Conservation (phyloP, 1,140 invertebrate species). For the Drosophila jambulina region DNA sequence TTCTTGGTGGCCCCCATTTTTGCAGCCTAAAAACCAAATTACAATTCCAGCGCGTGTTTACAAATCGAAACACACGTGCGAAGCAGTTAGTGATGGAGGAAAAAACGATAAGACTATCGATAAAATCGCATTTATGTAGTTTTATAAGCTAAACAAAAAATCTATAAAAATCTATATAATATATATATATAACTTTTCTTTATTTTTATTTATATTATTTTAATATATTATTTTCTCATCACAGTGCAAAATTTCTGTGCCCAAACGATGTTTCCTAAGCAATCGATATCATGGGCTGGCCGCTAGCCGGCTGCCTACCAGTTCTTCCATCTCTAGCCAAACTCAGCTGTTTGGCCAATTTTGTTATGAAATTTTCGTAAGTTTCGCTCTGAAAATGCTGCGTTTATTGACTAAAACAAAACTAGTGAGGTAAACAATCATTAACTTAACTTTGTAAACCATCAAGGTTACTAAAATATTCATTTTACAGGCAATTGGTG, state of each 20-base stretch:
- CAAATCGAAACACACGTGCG: slow-evolving; percentile 56
- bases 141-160: background rate
- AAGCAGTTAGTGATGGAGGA: slow-evolving; percentile 19
- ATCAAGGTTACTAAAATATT: background rate
- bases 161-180: background rate
- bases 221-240: background rate
- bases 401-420: slow-evolving; percentile 60
- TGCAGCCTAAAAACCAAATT: slow-evolving; percentile 11
- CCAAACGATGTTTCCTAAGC: background rate
- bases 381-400: slow-evolving; percentile 53
- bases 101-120: background rate
- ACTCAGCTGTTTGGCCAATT: slow-evolving; percentile 58
- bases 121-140: background rate
- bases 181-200: too few species aligned
- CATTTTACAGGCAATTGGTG: slow-evolving; percentile 25
- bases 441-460: background rate
- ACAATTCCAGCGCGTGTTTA: slow-evolving; percentile 64
- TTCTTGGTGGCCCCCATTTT: slow-evolving; percentile 76
- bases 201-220: background rate
- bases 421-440: slow-evolving; percentile 27
- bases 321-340: background rate
- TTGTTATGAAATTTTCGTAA: slow-evolving; percentile 74
- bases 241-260: too few species aligned
- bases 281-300: slow-evolving; percentile 4
- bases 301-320: background rate